Evolutionary conservation across 2,888 invertebrate species (phyloP).

Genomic region (Drosophila ochracea): DNA sequence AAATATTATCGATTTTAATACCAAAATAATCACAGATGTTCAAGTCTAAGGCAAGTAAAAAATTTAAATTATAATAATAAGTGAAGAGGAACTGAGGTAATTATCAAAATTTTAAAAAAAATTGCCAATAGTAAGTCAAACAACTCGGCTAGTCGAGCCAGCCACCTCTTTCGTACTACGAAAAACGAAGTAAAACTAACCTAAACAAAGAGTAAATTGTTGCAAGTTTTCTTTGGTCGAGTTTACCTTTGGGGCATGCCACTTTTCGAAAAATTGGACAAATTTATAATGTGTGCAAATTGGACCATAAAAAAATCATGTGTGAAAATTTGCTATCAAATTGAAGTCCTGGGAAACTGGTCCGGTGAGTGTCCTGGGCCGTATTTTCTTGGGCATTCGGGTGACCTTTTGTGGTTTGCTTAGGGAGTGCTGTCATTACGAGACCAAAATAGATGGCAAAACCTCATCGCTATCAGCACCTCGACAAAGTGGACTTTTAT

Average conservation of each 20-base stretch:
- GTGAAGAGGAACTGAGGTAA: not conserved
- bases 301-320: constrained; percentile 75
- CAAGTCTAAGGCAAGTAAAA: not conserved
- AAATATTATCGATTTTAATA: not conserved
- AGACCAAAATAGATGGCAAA: constrained; percentile 48
- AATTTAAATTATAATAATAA: not conserved
- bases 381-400: constrained; percentile 29
- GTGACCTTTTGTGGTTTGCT: constrained; percentile 44
- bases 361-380: constrained; percentile 6
- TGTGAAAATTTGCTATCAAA: constrained; percentile 60
- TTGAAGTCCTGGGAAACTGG: constrained; percentile 16
- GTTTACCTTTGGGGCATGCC: constrained; percentile 58
- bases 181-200: constrained; percentile 16
- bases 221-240: constrained; percentile 45
- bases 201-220: constrained; percentile 54
- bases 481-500: constrained; percentile 69
- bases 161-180: not conserved
- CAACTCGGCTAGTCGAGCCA: not conserved
- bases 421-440: constrained; percentile 50
- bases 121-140: not conserved
- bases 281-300: constrained; percentile 78
- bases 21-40: not conserved
- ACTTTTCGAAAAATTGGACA: constrained; percentile 33
- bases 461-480: constrained; percentile 68
- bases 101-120: not conserved